phyloP scores from a whole-genome alignment of 2,797 vertebrate genomes.

The Amblyopsis hoosieri region DNA sequence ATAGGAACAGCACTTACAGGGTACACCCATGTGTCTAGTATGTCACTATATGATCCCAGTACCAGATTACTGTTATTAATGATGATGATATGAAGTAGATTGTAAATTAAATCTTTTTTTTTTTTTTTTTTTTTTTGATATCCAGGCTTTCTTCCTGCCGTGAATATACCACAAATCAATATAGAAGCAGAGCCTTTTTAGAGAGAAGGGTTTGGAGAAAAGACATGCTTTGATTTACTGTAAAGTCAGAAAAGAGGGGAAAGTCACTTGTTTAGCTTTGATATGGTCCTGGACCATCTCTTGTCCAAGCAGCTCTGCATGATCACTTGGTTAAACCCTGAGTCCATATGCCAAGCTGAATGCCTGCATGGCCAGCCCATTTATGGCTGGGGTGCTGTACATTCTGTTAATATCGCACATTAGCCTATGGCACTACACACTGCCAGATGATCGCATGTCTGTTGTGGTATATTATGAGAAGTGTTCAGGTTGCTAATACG shows the following conservation, averaged over 20 bases:
- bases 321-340: neutral
- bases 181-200: slow-evolving; percentile 6
- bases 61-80: slow-evolving; percentile 31
- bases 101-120: slow-evolving; percentile 36
- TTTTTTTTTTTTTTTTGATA: slow-evolving; percentile 20
- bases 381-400: slow-evolving; percentile 65
- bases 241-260: too few species aligned
- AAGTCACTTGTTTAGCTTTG: slow-evolving; percentile 13
- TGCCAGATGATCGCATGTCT: slow-evolving; percentile 78
- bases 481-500: slow-evolving; percentile 75
- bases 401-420: slow-evolving; percentile 76
- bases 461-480: slow-evolving; percentile 78
- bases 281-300: slow-evolving; percentile 2
- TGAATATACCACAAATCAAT: slow-evolving; percentile 48
- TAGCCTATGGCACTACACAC: slow-evolving; percentile 76
- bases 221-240: slow-evolving; percentile 40
- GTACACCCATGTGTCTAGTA: slow-evolving; percentile 12
- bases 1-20: slow-evolving; percentile 24
- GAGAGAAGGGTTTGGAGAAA: slow-evolving; percentile 30
- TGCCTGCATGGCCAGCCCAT: slow-evolving; percentile 28
- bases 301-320: slow-evolving; percentile 40
- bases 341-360: neutral
- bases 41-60: slow-evolving; percentile 11
- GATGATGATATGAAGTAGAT: slow-evolving; percentile 33
- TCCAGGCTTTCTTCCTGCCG: neutral